Conservation (phyloP, 1,140 invertebrate species). For the Calliphora vicina region DNA sequence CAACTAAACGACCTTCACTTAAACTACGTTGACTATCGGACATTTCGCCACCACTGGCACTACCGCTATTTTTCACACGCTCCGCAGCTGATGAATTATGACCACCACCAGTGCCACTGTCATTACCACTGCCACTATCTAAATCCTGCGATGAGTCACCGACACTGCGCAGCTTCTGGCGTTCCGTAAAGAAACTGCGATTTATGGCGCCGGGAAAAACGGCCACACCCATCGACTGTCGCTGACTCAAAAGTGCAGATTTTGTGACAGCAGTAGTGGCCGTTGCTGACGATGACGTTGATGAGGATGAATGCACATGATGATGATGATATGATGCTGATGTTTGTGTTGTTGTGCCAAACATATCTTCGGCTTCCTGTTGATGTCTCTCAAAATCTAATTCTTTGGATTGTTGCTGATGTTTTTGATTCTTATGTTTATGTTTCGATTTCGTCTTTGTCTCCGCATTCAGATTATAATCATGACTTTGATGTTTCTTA, state of each 20-base stretch:
- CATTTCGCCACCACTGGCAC: slow-evolving; percentile 48
- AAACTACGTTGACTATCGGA: slow-evolving; percentile 60
- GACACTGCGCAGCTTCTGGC: slow-evolving; percentile 51
- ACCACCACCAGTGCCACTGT: slow-evolving; percentile 21
- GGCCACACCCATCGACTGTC: slow-evolving; percentile 53
- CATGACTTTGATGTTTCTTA: slow-evolving; percentile 19
- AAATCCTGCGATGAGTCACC: slow-evolving; percentile 59
- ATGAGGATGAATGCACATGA: slow-evolving; percentile 42
- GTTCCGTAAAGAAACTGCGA: slow-evolving; percentile 50
- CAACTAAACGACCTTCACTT: slow-evolving; percentile 58
- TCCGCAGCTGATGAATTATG: neutral
- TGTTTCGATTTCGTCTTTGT: slow-evolving; percentile 11
- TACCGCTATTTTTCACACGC: neutral
- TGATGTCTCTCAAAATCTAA: slow-evolving; percentile 25
- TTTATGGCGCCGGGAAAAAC: slow-evolving; percentile 52
- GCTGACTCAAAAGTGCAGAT: slow-evolving; percentile 8
- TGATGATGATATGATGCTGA: slow-evolving; percentile 37
- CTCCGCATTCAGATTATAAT: slow-evolving; percentile 16
- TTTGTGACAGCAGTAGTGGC: neutral
- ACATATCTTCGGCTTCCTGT: slow-evolving; percentile 22
- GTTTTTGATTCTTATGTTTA: slow-evolving; percentile 36
- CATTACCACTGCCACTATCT: slow-evolving; percentile 40
- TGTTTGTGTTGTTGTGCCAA: slow-evolving; percentile 36
- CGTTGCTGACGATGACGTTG: neutral
- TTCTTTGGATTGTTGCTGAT: slow-evolving; percentile 37